phyloP scores from a whole-genome alignment of 2,888 invertebrate genomes.

The Hermodice carunculata region DNA sequence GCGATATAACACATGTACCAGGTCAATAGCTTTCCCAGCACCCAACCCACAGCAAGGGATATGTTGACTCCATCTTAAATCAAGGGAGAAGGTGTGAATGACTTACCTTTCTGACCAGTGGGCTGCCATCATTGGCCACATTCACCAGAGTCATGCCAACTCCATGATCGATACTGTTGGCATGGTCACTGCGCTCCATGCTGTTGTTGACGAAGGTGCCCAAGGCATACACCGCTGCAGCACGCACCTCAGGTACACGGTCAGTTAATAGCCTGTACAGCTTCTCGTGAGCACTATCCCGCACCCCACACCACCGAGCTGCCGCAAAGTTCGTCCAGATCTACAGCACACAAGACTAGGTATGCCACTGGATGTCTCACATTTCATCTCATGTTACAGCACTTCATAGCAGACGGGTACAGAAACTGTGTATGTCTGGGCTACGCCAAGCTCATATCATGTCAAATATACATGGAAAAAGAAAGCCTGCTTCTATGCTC shows the following conservation, averaged over 20 bases:
- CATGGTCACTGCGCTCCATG: slow-evolving; percentile 87
- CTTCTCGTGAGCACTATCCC: slow-evolving; percentile 97
- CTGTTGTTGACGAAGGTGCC: slow-evolving; percentile 91
- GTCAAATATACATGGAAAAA: no score
- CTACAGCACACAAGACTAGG: slow-evolving; percentile 43
- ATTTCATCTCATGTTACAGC: no score
- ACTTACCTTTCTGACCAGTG: slow-evolving; percentile 83
- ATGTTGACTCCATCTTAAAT: no score
- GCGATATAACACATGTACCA: no score
- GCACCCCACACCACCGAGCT: slow-evolving; percentile 88
- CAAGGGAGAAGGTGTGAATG: no score
- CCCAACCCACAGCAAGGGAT: no score
- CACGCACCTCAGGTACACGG: slow-evolving; percentile 89
- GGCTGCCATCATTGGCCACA: slow-evolving; percentile 86
- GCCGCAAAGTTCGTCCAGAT: slow-evolving; percentile 68
- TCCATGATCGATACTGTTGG: slow-evolving; percentile 92
- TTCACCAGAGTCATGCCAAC: slow-evolving; percentile 89
- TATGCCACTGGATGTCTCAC: no score
- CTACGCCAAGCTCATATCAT: no score
- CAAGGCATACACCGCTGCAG: slow-evolving; percentile 93
- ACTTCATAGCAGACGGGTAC: no score
- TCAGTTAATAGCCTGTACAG: slow-evolving; percentile 85
- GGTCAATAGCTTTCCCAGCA: no score
- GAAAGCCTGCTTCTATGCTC: no score
- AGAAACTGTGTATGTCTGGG: no score